Percentiles rank a stretch among this genome's conserved stretches.
phyloP scores from a whole-genome alignment of 2,797 vertebrate genomes.

The Pitangus sulphuratus region DNA sequence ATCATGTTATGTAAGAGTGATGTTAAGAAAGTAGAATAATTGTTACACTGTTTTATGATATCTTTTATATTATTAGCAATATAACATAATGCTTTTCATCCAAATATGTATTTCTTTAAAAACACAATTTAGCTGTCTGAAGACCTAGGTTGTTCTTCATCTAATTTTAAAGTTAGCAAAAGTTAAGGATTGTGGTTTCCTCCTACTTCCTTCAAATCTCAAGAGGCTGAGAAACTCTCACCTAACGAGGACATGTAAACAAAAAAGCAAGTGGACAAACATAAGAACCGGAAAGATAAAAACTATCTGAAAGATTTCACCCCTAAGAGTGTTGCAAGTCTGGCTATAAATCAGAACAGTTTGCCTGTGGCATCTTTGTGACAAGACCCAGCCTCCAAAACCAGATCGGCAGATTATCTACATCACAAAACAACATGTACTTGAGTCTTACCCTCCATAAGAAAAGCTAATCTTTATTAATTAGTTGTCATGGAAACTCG shows the following conservation, averaged over 20 bases:
- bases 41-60: neutral
- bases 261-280: neutral
- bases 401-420: conserved; percentile 31
- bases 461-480: conserved; percentile 62
- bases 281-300: neutral
- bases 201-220: neutral
- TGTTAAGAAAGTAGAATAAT: neutral
- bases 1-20: neutral
- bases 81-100: neutral
- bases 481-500: conserved; percentile 43
- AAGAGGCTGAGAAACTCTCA: neutral
- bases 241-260: neutral
- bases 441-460: neutral
- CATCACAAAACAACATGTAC: conserved; percentile 52
- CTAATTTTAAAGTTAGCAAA: neutral
- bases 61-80: neutral
- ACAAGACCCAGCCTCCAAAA: conserved; percentile 3
- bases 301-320: neutral
- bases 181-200: neutral
- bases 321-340: neutral
- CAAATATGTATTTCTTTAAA: neutral
- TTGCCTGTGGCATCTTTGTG: neutral
- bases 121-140: neutral
- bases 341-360: neutral
- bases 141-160: neutral